These are phyloP conservation scores for Fregetta grallaria DNA, from an alignment of 2,113 vertebrate genomes.

Conservation along the genomic window DNA sequence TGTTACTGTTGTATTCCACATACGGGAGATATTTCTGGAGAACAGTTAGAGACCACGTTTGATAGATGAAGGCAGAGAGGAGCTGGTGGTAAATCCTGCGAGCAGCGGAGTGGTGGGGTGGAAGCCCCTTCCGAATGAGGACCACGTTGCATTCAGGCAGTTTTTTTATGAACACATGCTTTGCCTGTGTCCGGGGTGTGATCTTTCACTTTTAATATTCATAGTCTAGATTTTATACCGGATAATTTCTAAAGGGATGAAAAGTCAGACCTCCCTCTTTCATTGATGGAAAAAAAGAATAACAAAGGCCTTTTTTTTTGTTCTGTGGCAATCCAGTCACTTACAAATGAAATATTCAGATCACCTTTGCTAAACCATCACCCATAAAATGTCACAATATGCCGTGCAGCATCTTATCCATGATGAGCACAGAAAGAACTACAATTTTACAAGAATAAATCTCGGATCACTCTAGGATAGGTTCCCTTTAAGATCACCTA, in stretches of 20 bases:
- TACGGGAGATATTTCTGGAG: slow-evolving; percentile 27
- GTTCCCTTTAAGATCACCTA: neutral
- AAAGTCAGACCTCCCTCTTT: neutral
- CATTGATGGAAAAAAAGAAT: neutral
- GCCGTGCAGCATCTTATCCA: neutral
- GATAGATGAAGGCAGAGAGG: slow-evolving; percentile 29
- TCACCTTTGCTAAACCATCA: slow-evolving; percentile 1
- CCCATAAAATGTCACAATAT: neutral
- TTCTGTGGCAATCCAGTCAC: neutral
- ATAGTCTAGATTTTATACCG: neutral
- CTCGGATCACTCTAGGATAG: neutral
- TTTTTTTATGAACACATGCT: neutral
- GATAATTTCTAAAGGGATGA: neutral
- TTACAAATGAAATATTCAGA: slow-evolving; percentile 2
- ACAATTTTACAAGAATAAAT: neutral
- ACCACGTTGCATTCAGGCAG: slow-evolving; percentile 1
- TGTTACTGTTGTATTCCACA: slow-evolving; percentile 63
- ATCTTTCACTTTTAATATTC: slow-evolving; percentile 18
- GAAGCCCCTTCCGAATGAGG: slow-evolving; percentile 32
- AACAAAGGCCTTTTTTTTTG: slow-evolving; percentile 57
- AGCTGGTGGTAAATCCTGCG: slow-evolving; percentile 35
- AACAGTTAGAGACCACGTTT: neutral
- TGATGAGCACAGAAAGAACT: neutral
- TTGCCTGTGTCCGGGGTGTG: neutral
- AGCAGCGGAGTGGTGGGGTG: neutral